These are phyloP conservation scores for Agrotis exclamationis DNA, from an alignment of 2,888 invertebrate species.

Conservation along the genomic window DNA sequence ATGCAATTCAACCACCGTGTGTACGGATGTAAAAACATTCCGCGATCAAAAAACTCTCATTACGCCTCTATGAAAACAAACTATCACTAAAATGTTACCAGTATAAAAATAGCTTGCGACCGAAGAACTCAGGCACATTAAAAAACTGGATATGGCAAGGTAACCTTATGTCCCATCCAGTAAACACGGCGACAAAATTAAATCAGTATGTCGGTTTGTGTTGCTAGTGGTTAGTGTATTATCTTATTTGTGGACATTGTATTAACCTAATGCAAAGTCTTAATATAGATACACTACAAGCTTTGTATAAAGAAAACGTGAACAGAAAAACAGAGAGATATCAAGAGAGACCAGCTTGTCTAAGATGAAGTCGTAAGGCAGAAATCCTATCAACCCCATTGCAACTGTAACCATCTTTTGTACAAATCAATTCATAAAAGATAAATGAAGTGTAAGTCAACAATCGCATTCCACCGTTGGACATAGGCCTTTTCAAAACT, in stretches of 20 bases:
- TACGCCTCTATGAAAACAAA: conserved; percentile 64
- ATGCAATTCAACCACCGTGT: conserved; percentile 34
- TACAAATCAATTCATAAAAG: too few relatives aligned
- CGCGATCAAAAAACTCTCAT: conserved; percentile 71
- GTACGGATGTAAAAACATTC: conserved; percentile 60
- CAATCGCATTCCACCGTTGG: too few relatives aligned
- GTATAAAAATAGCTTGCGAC: conserved; percentile 49
- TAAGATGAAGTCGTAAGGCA: not conserved
- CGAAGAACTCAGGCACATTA: conserved; percentile 55
- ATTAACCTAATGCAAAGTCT: too few relatives aligned
- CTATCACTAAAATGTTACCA: conserved; percentile 70
- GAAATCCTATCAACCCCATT: not conserved
- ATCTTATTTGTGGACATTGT: conserved; percentile 16
- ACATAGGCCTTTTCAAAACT: too few relatives aligned
- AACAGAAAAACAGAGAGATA: not conserved
- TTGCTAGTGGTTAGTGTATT: conserved; percentile 7
- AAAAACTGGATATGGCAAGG: conserved; percentile 34
- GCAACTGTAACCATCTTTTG: too few relatives aligned
- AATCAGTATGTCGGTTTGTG: conserved; percentile 5
- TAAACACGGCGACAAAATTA: conserved; percentile 34
- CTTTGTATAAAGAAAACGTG: too few relatives aligned
- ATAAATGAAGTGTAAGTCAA: not conserved
- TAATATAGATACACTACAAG: too few relatives aligned
- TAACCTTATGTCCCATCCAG: conserved; percentile 18
- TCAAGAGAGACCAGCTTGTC: not conserved